These are phyloP conservation scores for Stegodyphus dumicola DNA, from an alignment of 1,140 invertebrate species.

Conservation along the genomic window DNA sequence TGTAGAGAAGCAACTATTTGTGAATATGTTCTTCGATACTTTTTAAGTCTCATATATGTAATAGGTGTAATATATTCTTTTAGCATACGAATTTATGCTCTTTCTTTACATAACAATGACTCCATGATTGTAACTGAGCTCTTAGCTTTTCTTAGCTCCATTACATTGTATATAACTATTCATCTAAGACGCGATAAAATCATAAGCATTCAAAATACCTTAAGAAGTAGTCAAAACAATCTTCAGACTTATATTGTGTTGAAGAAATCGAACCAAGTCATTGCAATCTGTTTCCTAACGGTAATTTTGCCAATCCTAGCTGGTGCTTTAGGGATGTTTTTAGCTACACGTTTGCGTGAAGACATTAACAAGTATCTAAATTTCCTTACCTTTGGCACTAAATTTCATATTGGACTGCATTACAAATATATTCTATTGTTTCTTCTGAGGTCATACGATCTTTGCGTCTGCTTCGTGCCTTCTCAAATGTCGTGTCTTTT, in stretches of 20 bases:
- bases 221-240: not conserved
- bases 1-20: not conserved
- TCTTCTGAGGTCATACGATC: slow-evolving; percentile 26
- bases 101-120: not conserved
- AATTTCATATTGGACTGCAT: slow-evolving; percentile 8
- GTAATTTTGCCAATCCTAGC: slow-evolving; percentile 18
- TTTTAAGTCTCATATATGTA: slow-evolving; percentile 4
- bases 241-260: not conserved
- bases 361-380: slow-evolving; percentile 21
- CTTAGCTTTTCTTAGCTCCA: not conserved
- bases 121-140: not conserved
- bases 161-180: not conserved
- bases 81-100: slow-evolving; percentile 16
- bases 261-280: slow-evolving; percentile 9
- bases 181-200: not conserved
- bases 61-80: slow-evolving; percentile 37
- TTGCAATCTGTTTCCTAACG: slow-evolving; percentile 15
- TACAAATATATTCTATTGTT: slow-evolving; percentile 46
- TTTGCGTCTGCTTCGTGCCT: slow-evolving; percentile 32
- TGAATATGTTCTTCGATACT: slow-evolving; percentile 10
- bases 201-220: not conserved
- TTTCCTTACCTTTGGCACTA: slow-evolving; percentile 18
- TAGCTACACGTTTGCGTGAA: slow-evolving; percentile 15
- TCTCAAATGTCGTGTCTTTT: slow-evolving; percentile 32
- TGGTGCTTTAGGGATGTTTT: slow-evolving; percentile 18